A percentile compares a stretch with the other conserved stretches of the same genome.
These are phyloP conservation scores for Parelbella ahira DNA, from an alignment of 2,888 invertebrate genomes.

Conservation along the genomic window DNA sequence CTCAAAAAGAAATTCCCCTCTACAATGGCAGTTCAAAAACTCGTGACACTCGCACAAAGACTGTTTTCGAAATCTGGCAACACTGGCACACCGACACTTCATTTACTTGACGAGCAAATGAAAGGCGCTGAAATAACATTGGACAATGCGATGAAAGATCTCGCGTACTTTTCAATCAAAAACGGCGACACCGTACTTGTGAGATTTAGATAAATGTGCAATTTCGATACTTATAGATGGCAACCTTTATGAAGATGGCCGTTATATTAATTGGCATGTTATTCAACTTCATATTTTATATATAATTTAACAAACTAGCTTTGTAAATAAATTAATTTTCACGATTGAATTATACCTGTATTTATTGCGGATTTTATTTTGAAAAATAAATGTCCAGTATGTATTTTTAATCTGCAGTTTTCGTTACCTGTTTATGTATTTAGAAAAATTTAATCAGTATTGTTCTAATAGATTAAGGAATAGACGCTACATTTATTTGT, in stretches of 20 bases:
- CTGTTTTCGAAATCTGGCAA: slow-evolving; percentile 80
- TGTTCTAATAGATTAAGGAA: too few species aligned
- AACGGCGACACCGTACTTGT: slow-evolving; percentile 90
- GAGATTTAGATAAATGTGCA: slow-evolving; percentile 74
- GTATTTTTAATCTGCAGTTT: slow-evolving; percentile 54
- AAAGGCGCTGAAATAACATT: slow-evolving; percentile 85
- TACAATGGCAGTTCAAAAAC: slow-evolving; percentile 90
- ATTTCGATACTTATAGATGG: slow-evolving; percentile 29
- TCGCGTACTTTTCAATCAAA: slow-evolving; percentile 91
- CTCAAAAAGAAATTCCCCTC: slow-evolving; percentile 87
- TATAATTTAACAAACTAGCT: slow-evolving; percentile 45
- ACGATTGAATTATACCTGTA: slow-evolving; percentile 64
- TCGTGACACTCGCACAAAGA: slow-evolving; percentile 89
- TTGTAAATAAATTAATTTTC: slow-evolving; percentile 61
- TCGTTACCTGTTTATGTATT: too few species aligned
- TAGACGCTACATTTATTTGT: too few species aligned
- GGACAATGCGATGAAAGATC: slow-evolving; percentile 90
- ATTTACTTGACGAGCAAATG: slow-evolving; percentile 78
- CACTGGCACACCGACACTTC: slow-evolving; percentile 60
- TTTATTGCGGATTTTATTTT: slow-evolving; percentile 60
- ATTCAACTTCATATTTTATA: slow-evolving; percentile 30
- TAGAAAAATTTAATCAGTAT: too few species aligned
- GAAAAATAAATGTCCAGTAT: slow-evolving; percentile 60
- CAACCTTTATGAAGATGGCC: slow-evolving; percentile 34
- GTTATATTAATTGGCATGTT: slow-evolving; percentile 37